phyloP scores from a whole-genome alignment of 2,888 invertebrate genomes.

The Tetanocera ferruginea region DNA sequence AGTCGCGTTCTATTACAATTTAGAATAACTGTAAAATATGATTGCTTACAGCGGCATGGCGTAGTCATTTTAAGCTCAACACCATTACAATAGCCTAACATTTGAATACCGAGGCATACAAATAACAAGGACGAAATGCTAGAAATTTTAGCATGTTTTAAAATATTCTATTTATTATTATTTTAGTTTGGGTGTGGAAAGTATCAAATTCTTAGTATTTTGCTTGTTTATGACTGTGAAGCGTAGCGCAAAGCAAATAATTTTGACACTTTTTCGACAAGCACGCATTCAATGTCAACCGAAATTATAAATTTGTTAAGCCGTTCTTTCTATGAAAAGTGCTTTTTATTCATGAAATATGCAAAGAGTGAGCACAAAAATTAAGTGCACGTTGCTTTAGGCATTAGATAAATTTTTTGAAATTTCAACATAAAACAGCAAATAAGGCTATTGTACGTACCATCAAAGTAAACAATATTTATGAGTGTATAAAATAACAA shows the following conservation, averaged over 20 bases:
- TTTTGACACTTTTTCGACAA: conserved; percentile 19
- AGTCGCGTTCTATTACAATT: conserved; percentile 30
- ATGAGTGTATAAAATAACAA: too few relatives aligned
- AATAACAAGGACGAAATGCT: neutral
- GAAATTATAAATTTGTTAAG: conserved; percentile 24
- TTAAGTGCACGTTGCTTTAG: neutral
- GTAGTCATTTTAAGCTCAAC: neutral
- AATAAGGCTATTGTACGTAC: neutral
- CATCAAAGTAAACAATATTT: too few relatives aligned
- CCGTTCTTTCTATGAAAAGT: too few relatives aligned
- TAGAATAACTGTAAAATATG: conserved; percentile 25
- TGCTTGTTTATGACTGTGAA: neutral
- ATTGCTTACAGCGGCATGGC: neutral
- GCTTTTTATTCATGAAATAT: too few relatives aligned
- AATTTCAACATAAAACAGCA: neutral
- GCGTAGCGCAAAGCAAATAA: conserved; percentile 1
- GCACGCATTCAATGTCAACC: conserved; percentile 14
- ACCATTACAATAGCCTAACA: neutral
- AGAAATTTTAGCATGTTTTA: neutral
- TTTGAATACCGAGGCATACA: neutral
- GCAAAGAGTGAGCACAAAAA: neutral
- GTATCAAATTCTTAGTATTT: neutral
- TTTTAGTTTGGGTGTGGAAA: neutral
- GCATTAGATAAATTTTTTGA: neutral
- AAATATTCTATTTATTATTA: conserved; percentile 9